These are phyloP conservation scores for Sclerurus mexicanus DNA, from an alignment of 2,113 vertebrate species.

Conservation along the genomic window DNA sequence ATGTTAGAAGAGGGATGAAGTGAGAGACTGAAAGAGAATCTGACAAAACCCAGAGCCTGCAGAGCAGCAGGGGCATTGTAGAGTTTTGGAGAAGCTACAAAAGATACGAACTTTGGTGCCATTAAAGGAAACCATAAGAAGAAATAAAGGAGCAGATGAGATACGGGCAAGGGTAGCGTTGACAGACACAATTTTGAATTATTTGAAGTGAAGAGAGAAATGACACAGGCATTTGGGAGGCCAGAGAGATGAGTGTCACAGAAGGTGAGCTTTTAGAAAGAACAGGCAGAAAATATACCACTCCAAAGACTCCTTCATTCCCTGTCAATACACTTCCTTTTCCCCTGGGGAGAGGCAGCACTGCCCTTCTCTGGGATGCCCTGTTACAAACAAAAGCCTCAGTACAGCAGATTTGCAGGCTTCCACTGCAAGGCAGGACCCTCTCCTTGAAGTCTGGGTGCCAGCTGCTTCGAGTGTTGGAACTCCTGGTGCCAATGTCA, in stretches of 20 bases:
- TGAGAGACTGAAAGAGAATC: background rate
- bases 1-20: background rate
- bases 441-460: accelerated
- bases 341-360: background rate
- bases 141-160: background rate
- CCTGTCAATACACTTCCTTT: background rate
- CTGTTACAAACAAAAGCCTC: accelerated
- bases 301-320: background rate
- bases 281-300: background rate
- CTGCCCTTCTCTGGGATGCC: background rate
- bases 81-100: background rate
- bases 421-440: background rate
- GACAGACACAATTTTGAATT: background rate
- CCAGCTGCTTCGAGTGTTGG: background rate
- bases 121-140: background rate
- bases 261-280: background rate
- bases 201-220: background rate
- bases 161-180: background rate
- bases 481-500: background rate
- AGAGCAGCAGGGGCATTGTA: background rate
- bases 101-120: background rate
- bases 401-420: background rate
- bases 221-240: background rate
- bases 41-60: background rate
- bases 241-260: background rate